Conservation (phyloP, 2,113 vertebrate species). For the Sturnira hondurensis region DNA sequence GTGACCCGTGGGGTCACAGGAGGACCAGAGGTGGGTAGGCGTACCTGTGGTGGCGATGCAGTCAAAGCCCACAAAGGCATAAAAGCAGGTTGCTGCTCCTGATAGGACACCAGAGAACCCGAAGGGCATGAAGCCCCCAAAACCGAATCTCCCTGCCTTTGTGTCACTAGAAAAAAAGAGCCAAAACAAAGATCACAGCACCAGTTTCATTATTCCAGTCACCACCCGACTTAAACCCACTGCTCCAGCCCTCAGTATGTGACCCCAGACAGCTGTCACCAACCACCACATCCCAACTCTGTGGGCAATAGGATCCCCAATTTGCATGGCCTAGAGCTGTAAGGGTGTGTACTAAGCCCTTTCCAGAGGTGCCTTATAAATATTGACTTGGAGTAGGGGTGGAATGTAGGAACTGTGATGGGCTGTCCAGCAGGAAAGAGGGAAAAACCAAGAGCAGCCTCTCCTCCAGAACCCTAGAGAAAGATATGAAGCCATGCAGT, state of each 20-base stretch:
- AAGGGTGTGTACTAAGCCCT: accelerated
- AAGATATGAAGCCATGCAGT: too few relatives aligned
- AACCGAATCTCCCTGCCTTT: conserved; percentile 46
- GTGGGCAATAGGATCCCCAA: background rate
- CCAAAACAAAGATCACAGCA: background rate
- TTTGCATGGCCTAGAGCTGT: background rate
- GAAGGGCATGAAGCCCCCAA: conserved; percentile 95
- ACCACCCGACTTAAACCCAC: accelerated
- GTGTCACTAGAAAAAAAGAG: conserved; percentile 81
- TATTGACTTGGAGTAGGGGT: background rate
- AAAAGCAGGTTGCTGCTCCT: conserved; percentile 96
- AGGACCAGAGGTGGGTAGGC: too few relatives aligned
- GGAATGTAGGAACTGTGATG: background rate
- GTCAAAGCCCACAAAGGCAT: conserved; percentile 97
- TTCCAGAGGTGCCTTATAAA: background rate
- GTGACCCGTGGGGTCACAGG: too few relatives aligned
- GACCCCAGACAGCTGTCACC: background rate
- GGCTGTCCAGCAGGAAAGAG: background rate
- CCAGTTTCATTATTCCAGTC: accelerated
- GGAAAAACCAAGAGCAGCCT: background rate
- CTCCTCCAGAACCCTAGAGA: background rate
- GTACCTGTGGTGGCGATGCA: conserved; percentile 97
- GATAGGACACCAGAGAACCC: conserved; percentile 92
- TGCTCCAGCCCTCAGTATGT: accelerated
- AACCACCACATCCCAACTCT: accelerated